A percentile compares a stretch with the other conserved stretches of the same genome.
These are phyloP conservation scores for Eupithecia dodoneata DNA, from an alignment of 2,888 invertebrate genomes.

Conservation along the genomic window DNA sequence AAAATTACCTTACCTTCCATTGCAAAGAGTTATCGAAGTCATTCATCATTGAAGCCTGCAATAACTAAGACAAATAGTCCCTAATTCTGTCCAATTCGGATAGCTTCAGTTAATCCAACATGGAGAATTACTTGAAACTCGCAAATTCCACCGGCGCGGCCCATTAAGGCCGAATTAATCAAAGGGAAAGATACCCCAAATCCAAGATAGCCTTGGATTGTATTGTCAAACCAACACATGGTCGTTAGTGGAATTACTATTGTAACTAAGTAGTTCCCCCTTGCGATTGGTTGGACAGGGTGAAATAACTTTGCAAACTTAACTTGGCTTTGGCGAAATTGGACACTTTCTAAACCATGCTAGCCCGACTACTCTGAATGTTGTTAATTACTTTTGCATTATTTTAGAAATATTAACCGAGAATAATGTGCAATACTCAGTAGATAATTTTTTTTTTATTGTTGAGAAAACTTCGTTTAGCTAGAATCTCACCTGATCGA, in stretches of 20 bases:
- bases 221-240: constrained; percentile 74
- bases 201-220: constrained; percentile 68
- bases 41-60: constrained; percentile 18
- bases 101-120: constrained; percentile 52
- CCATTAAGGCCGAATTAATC: constrained; percentile 74
- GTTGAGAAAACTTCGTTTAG: too few species aligned
- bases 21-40: not conserved
- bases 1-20: not conserved
- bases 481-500: too few species aligned
- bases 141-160: constrained; percentile 63
- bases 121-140: constrained; percentile 59
- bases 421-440: not conserved
- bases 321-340: not conserved
- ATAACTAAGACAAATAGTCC: constrained; percentile 37
- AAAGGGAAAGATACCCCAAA: constrained; percentile 68
- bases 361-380: not conserved
- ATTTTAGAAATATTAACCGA: not conserved
- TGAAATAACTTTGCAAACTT: constrained; percentile 12
- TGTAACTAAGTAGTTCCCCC: constrained; percentile 35
- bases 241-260: constrained; percentile 56
- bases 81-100: constrained; percentile 39
- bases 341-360: not conserved
- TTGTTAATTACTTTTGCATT: not conserved
- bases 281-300: constrained; percentile 20
- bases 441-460: too few species aligned